Base-by-base conservation (phyloP, 2,113 vertebrate genomes). In the Antennarius striatus region DNA sequence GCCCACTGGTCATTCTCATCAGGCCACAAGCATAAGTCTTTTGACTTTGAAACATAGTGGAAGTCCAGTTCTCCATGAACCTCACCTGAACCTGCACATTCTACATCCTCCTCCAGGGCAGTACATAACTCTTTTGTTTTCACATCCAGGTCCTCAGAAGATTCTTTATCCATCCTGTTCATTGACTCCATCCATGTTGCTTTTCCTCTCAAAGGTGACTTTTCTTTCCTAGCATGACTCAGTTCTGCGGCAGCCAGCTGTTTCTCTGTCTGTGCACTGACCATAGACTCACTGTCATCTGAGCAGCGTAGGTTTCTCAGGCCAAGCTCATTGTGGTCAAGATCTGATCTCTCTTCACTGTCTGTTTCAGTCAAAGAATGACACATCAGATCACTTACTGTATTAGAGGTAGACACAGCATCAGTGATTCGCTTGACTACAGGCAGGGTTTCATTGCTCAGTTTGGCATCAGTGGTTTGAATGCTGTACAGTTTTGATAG, bases 1-100 rank as follows among this genome's bases (percentile, higher is more conserved):
- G 91, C 91, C 91, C 91, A 92, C 74, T 93, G 92, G 79, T 93
- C 88, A 61, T 93, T 93, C 79, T 92, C 91, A 7, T 84, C 82
- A 4, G 90, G 87, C 88, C 90, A 92, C 70, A 92, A 49, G 30
- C 77, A 83, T 10, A 90, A 60, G 16, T 93, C 84, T 2, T 66
- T 71, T 14, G 70, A 66, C 43, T 90, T 77, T 17, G 85, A 79
- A 56, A 89, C 87, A 42, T 77, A 83, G 10, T 89, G 84, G 59
- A 88, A 91, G 68, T 91, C 89, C 13, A 91, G 71, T 69, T 90
- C 88, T 22, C 85, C 89, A 14, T 57, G 85, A 6, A 92, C 68
- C 9, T 56, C 82, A 59, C 56, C 74, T 4, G 55, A 61, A 39
- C 73, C 54, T 61, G 60, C 17, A 67, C 62, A 40, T n/a, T 83